Percentiles rank a stretch among this genome's conserved stretches.
Conservation (phyloP, 2,888 invertebrate genomes). For the Marronus borbonicus region DNA sequence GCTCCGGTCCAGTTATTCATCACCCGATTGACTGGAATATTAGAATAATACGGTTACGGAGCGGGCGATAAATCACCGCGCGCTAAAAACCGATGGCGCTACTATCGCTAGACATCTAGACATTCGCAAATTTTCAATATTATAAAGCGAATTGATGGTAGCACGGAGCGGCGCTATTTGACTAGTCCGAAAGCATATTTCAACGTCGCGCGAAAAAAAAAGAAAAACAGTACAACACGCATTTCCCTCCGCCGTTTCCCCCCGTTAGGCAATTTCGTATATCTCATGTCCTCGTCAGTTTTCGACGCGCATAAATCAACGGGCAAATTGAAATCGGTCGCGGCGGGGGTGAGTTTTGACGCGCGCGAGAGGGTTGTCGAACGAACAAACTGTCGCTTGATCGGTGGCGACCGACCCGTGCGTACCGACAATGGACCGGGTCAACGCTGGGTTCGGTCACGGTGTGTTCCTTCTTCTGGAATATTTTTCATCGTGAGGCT, state of each 20-base stretch:
- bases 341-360: neutral
- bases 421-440: too few relatives aligned
- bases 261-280: neutral
- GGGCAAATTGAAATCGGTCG: slow-evolving; percentile 44
- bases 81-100: slow-evolving; percentile 13
- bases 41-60: slow-evolving; percentile 37
- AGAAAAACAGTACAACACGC: too few relatives aligned
- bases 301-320: slow-evolving; percentile 42
- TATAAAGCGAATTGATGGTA: slow-evolving; percentile 34
- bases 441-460: too few relatives aligned
- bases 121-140: slow-evolving; percentile 40
- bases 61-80: slow-evolving; percentile 27
- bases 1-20: slow-evolving; percentile 23
- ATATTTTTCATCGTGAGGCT: too few relatives aligned
- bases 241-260: too few relatives aligned
- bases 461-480: too few relatives aligned
- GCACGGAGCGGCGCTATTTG: neutral
- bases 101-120: neutral
- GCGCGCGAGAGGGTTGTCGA: too few relatives aligned
- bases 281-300: slow-evolving; percentile 21
- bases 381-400: too few relatives aligned
- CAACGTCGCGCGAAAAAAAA: slow-evolving; percentile 8
- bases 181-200: slow-evolving; percentile 21
- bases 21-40: slow-evolving; percentile 31
- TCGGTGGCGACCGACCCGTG: too few relatives aligned